Base-by-base conservation (phyloP, 2,888 invertebrate genomes). In the Papilio gigon region DNA sequence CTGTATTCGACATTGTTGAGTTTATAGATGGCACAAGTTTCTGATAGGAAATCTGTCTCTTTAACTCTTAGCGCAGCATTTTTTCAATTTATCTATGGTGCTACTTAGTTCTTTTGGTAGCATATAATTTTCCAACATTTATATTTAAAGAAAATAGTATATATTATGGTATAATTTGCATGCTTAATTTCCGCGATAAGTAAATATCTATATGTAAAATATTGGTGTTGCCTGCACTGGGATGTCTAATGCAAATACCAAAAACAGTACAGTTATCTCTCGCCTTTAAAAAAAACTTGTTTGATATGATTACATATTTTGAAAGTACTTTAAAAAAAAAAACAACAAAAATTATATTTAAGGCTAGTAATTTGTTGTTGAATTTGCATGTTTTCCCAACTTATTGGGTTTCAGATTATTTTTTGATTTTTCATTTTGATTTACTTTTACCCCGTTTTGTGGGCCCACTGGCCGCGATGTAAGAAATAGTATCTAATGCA, bases 251-350 rank as follows among this genome's bases (percentile, higher is more conserved):
- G 20, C 9, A 44, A 20, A 79, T 80, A 82, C 85, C 84, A 84
- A 83, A 84, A 80, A 81, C 77, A 76, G 83, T 82, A 84, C 82
- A 83, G 83, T 83, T 78, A 73, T 76, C 76, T 75, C 72, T 76
- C 70, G 27, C 67, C 65, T 4, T 47, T 22, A 22, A 22, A 33
- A 33, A 33, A 47, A 47, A 47, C 11, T 22, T 47, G 12, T 1
- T 12, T 47, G 12, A 47, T 25, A 47, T n/a, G n/a, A 47, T 47
- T 12, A 47, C 47, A 12, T 47, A 25, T 47, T 47, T 47, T 25
- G 22, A 17, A 47, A 22, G 47, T 25, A 25, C 12, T 47, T 47
- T 47, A 12, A 11, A 47, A 47, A 1, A 12, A 22, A 12, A 11
- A 47, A 47, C 5, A 12, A 22, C 4, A 47, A 22, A 50, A 14